Evolutionary conservation across 2,113 vertebrate genomes (phyloP), one percentile per base, ranked within the genome.

Genomic region (Rhynchomys soricoides): DNA sequence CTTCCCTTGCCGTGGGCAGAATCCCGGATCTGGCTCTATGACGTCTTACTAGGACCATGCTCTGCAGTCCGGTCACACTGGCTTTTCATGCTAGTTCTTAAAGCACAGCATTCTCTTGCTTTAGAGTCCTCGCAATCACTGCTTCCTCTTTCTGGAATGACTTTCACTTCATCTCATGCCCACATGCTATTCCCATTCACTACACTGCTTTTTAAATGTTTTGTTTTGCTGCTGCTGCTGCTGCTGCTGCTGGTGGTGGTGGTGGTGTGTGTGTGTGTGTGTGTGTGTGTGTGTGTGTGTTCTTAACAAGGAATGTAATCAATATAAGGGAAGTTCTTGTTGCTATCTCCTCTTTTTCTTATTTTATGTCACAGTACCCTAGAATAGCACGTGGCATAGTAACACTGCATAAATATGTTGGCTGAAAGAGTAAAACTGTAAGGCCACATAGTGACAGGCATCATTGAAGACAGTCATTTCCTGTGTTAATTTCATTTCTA

Each of bases 371-470:
- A 86, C 62, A 91, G 52, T 10, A 75, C 5, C 48, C 31, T 29
- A 86, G 40, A 40, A 21, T 1, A 88, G 15, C 34, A 7, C 43
- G 70, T 83, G 22, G 21, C 9, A 57, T 40, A 48, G 12, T 5
- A 77, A 24, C 57, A 81, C 40, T 89, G n/a, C 59, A 95, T 70
- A 83, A 81, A 83, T 15, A 29, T 40, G 55, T 88, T 57, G 57
- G 70, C 7, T 94, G 71, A 93, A 75, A 71, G 57, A 92, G 19
- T 90, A 13, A 90, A 97, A 31, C n/a, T 21, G 8, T 26, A 73
- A 59, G 81, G 78, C 24, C 70, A 92, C 64, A 78, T 6, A 37
- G 17, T 52, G 71, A n/a, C 43, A 86, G 52, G 3, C 3, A 71
- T 52, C 9, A 22, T 0, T 50, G 45, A 90, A 90, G 22, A 96